Evolutionary conservation across 2,113 vertebrate genomes (phyloP), one percentile per base, ranked within the genome.

Genomic region (Tinamus guttatus): DNA sequence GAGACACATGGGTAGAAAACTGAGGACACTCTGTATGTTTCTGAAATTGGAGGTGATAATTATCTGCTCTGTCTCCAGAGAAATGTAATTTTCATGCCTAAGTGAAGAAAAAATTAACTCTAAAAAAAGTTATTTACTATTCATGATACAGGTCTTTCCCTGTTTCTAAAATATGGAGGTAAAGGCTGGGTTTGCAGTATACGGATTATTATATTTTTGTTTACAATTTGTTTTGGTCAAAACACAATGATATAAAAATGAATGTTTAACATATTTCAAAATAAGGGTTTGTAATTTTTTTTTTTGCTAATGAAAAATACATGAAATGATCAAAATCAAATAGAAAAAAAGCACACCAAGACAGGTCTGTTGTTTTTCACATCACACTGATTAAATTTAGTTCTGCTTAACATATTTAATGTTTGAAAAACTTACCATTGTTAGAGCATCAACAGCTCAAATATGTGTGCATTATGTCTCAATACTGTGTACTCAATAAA

Each of bases 101-200:
- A n/a, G 8, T 54, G 22, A 81, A 75, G 20, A 90, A 74, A 54
- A 11, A 1, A 49, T 17, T 36, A 36, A 54, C 27, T 49, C 69
- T 52, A 27, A 47, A 82, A 64, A 12, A 58, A 11, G 9, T 9
- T 36, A 11, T 59, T 81, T 84, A 60, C 22, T 5, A 80, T 22
- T 84, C 81, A 13, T 56, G 6, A 24, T 38, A 56, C 67, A 0
- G 7, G 6, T 25, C 36, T 75, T 67, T 71, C 2, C 34, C 43
- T 14, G 19, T 88, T 58, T 20, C 13, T 54, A 30, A 81, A 86
- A 13, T 13, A 36, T 3, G 47, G 18, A 86, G 8, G 7, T 51
- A 11, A 51, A 68, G 9, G 0, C 5, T 14, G 9, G 16, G 2
- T 5, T 78, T 78, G n/a, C 3, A 36, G 11, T 4, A 21, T 49